Conservation (phyloP, 2,888 invertebrate species). For the Agrenia bidenticulata region DNA sequence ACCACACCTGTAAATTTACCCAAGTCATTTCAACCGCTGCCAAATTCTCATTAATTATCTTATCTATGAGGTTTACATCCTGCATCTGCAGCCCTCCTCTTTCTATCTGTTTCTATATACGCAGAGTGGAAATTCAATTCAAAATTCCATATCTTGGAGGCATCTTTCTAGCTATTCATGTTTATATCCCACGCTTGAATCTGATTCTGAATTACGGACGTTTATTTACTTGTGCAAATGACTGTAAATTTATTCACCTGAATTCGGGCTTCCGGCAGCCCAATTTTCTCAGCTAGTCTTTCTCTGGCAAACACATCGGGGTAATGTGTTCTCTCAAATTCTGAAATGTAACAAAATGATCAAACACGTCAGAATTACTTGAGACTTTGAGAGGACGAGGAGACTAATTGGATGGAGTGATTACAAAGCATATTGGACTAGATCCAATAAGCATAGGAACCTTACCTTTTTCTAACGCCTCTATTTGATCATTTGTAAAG, state of each 20-base stretch:
- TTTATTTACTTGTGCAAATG: background rate
- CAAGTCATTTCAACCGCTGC: background rate
- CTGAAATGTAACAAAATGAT: constrained; percentile 61
- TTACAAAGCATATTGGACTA: too few relatives aligned
- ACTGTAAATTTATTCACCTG: constrained; percentile 72
- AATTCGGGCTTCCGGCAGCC: constrained; percentile 98
- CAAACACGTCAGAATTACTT: too few relatives aligned
- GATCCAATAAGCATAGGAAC: too few relatives aligned
- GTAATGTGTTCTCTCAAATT: constrained; percentile 96
- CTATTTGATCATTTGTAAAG: constrained; percentile 98
- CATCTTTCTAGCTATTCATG: too few relatives aligned
- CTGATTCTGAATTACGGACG: background rate
- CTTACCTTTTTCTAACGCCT: constrained; percentile 95
- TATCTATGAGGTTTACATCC: background rate
- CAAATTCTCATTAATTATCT: background rate
- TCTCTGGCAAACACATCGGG: constrained; percentile 96
- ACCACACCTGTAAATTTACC: constrained; percentile 71
- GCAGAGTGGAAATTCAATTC: too few relatives aligned
- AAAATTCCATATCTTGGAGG: too few relatives aligned
- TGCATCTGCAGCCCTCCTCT: too few relatives aligned
- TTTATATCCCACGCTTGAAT: too few relatives aligned
- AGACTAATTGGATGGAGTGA: too few relatives aligned
- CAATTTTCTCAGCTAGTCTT: constrained; percentile 93
- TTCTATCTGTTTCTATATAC: too few relatives aligned
- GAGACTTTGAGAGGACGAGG: too few relatives aligned